A percentile compares a stretch with the other conserved stretches of the same genome.
These are phyloP conservation scores for Allophyes oxyacanthae DNA, from an alignment of 2,888 invertebrate genomes.

Conservation along the genomic window DNA sequence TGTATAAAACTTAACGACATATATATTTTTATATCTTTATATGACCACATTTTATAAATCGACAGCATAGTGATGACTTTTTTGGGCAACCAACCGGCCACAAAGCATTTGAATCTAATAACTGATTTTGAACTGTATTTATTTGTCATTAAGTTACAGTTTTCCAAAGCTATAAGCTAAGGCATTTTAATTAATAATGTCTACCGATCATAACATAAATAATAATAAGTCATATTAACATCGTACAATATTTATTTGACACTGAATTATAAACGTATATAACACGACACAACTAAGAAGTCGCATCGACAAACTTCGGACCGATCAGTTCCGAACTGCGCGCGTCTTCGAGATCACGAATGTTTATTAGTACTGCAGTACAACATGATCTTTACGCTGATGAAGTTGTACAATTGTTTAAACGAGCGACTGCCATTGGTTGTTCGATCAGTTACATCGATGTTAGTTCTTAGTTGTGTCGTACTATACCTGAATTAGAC, in stretches of 20 bases:
- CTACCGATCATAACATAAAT: constrained; percentile 48
- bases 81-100: constrained; percentile 7
- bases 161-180: background rate
- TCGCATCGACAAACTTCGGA: too few species aligned
- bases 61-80: constrained; percentile 29
- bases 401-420: too few species aligned
- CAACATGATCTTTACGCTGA: too few species aligned
- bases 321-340: too few species aligned
- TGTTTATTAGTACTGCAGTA: too few species aligned
- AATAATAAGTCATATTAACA: constrained; percentile 46
- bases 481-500: constrained; percentile 38
- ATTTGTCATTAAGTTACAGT: background rate
- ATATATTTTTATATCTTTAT: constrained; percentile 27
- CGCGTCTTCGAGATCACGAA: too few species aligned
- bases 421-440: too few species aligned
- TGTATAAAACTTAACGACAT: constrained; percentile 23
- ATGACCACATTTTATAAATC: constrained; percentile 31
- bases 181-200: constrained; percentile 42
- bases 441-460: too few species aligned
- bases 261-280: constrained; percentile 42
- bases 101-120: background rate
- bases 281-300: too few species aligned
- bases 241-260: constrained; percentile 50
- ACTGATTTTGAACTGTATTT: constrained; percentile 16
- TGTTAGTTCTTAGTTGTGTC: too few species aligned